These are phyloP conservation scores for Sinocyclocheilus grahami DNA, from an alignment of 2,113 vertebrate species.

Conservation along the genomic window DNA sequence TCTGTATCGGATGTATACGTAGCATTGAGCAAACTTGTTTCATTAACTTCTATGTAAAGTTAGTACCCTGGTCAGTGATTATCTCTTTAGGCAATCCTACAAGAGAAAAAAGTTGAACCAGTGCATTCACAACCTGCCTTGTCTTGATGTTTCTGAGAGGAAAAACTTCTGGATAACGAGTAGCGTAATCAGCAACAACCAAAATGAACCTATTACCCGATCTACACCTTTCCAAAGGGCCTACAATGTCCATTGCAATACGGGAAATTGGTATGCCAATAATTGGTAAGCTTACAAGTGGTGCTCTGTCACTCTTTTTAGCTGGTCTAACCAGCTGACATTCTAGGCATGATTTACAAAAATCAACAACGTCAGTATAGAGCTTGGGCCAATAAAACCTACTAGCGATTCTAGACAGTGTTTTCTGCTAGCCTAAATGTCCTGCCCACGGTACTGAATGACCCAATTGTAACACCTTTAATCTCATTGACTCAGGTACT, in stretches of 20 bases:
- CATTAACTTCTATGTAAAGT: no score
- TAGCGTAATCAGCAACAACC: constrained; percentile 9
- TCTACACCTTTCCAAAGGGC: not conserved
- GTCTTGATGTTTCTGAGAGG: not conserved
- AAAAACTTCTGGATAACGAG: not conserved
- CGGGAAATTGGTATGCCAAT: not conserved
- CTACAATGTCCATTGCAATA: not conserved
- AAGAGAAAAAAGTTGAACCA: no score
- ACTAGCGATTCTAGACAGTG: not conserved
- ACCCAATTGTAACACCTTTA: not conserved
- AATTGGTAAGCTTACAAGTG: not conserved
- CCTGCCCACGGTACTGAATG: not conserved
- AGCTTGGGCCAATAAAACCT: not conserved
- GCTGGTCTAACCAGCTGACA: not conserved
- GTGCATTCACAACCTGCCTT: not conserved
- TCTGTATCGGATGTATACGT: not conserved
- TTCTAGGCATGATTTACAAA: not conserved
- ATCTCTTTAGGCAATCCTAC: no score
- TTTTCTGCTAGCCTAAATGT: not conserved
- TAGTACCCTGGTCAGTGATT: no score
- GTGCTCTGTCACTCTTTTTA: not conserved
- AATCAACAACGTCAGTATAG: not conserved
- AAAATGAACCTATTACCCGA: not conserved
- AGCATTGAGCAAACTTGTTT: no score
- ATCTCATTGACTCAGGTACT: not conserved